Percentiles rank a stretch among this genome's conserved stretches.
Conservation (phyloP, 2,797 vertebrate species). For the Sylvia borin region DNA sequence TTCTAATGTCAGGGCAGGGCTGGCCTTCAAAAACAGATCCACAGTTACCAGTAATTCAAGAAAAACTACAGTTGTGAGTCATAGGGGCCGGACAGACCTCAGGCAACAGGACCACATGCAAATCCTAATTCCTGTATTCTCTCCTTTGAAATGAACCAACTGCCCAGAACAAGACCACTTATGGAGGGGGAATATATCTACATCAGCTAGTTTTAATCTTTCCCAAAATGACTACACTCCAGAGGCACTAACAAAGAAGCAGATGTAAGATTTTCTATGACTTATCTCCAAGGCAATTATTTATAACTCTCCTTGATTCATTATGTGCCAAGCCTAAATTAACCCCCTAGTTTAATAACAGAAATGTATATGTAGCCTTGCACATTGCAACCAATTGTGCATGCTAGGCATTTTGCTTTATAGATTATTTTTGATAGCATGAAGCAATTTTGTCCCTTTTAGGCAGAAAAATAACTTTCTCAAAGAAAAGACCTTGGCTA, state of each 20-base stretch:
- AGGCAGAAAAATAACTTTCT: neutral
- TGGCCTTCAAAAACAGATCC: neutral
- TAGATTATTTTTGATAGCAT: slow-evolving; percentile 5
- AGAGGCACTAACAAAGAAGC: slow-evolving; percentile 61
- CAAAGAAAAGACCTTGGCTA: neutral
- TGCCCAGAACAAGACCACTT: neutral
- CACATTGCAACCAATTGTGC: neutral
- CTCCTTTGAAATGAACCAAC: neutral
- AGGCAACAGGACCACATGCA: neutral
- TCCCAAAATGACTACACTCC: slow-evolving; percentile 50
- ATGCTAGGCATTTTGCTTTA: slow-evolving; percentile 22
- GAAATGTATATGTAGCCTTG: neutral
- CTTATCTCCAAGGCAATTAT: slow-evolving; percentile 50
- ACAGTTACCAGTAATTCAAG: neutral
- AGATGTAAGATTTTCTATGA: slow-evolving; percentile 61
- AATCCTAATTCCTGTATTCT: neutral
- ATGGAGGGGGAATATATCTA: neutral
- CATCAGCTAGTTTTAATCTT: slow-evolving; percentile 39
- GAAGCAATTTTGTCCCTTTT: neutral
- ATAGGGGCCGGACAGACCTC: neutral
- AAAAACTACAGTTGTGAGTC: neutral
- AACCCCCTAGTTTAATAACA: slow-evolving; percentile 28
- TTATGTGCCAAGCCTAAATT: slow-evolving; percentile 39
- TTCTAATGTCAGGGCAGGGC: neutral
- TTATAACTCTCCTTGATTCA: slow-evolving; percentile 56